Evolutionary conservation across 2,888 invertebrate species (phyloP), one percentile per base, ranked within the genome.

Genomic region (Cephonodes hylas): DNA sequence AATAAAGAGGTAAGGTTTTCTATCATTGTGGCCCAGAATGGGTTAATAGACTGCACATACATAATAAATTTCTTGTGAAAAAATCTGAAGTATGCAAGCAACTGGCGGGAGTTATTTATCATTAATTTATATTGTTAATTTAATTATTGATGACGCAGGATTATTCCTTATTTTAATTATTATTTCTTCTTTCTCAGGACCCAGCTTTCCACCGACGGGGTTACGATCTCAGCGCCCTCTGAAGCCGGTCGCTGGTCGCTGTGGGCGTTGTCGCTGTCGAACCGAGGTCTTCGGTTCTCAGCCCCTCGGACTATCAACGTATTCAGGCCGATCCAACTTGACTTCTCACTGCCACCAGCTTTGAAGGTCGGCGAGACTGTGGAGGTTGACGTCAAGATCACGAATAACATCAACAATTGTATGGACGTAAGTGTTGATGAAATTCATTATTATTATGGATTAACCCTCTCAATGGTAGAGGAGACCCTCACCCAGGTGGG

Each of bases 381-480:
- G 0, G 95, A 95, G 76, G 94, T 95, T n/a, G 95, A 95, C 70
- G 94, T 95, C 68, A 94, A 94, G 82, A 95, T 95, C 63, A 94
- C 93, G 0, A 95, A 95, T 74, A 95, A 95, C 66, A 93, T 95
- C 73, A 94, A 95, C 75, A 94, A 94, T 64, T 95, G 95, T 81
- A 94, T 95, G 93, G 95, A 95, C 77, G 95, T 95, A 79, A 94
- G 94, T 94, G 75, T 25, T n/a, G n/a, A n/a, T n/a, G n/a, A n/a
- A n/a, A n/a, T n/a, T n/a, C n/a, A n/a, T n/a, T n/a, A n/a, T n/a
- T n/a, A n/a, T n/a, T n/a, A n/a, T n/a, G n/a, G n/a, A n/a, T n/a
- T n/a, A n/a, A n/a, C n/a, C n/a, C n/a, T n/a, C n/a, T n/a, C n/a
- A n/a, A n/a, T n/a, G n/a, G n/a, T n/a, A n/a, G n/a, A n/a, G n/a